phyloP scores from a whole-genome alignment of 30 jellyfish, hydroid and myxozoan species.

The Aurelia aurita region DNA sequence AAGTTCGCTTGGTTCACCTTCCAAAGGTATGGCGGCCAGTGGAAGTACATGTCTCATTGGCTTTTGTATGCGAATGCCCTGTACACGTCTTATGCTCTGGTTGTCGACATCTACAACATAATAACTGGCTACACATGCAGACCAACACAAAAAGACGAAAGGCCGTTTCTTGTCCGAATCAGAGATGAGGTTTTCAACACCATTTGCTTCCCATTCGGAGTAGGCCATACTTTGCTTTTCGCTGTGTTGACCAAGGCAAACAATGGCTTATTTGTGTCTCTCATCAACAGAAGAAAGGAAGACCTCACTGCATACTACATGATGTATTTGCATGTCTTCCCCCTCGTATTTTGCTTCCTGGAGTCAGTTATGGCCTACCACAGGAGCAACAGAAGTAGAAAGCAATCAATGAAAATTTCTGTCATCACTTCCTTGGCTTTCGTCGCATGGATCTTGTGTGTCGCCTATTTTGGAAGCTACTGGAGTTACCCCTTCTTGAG shows the following conservation, averaged over 20 bases:
- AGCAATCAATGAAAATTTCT: conserved; percentile 20
- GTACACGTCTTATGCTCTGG: conserved; percentile 37
- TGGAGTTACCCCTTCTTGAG: conserved; percentile 70
- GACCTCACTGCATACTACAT: conserved; percentile 12
- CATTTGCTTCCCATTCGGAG: conserved; percentile 35
- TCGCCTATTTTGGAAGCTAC: conserved; percentile 55
- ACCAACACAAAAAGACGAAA: conserved; percentile 33
- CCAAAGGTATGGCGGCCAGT: conserved; percentile 64
- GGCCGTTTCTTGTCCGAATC: conserved; percentile 20
- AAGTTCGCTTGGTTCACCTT: conserved; percentile 52
- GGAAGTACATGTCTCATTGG: conserved; percentile 67
- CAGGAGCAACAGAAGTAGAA: conserved; percentile 16
- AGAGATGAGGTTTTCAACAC: conserved; percentile 47
- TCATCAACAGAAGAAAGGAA: conserved; percentile 61
- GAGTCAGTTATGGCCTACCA: conserved; percentile 59
- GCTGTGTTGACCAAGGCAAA: conserved; percentile 4
- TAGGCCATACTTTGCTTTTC: conserved; percentile 42
- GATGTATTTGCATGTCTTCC: conserved; percentile 54
- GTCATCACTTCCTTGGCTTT: background rate
- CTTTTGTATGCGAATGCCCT: conserved; percentile 23
- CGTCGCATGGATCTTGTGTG: conserved; percentile 50
- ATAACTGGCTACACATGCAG: conserved; percentile 30
- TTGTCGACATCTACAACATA: conserved; percentile 55
- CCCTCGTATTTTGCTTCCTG: conserved; percentile 30
- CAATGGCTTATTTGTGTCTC: conserved; percentile 48